Conservation (phyloP, 2,888 invertebrate species). For the Diachrysia chrysitis region DNA sequence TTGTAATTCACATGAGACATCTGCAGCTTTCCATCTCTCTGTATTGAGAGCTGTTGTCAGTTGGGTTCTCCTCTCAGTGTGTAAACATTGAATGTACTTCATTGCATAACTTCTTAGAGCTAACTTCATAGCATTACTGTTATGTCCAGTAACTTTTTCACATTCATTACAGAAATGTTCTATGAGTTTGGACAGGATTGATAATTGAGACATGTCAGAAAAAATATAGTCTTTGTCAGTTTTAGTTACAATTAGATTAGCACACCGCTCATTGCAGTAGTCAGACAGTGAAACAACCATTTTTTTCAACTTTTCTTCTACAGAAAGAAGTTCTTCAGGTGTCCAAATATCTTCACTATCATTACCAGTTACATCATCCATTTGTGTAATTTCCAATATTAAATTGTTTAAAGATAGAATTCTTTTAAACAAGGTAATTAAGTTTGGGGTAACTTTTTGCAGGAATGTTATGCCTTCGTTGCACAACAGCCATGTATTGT, state of each 20-base stretch:
- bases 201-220: constrained; percentile 93
- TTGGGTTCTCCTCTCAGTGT: constrained; percentile 95
- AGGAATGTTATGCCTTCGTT: constrained; percentile 92
- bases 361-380: constrained; percentile 88
- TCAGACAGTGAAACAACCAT: constrained; percentile 95
- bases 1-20: constrained; percentile 97
- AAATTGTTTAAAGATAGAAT: constrained; percentile 93
- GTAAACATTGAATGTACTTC: constrained; percentile 97
- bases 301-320: constrained; percentile 92
- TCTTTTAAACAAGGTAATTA: constrained; percentile 92
- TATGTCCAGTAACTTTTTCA: constrained; percentile 92
- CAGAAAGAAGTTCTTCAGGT: constrained; percentile 91
- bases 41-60: constrained; percentile 95
- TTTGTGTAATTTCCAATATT: constrained; percentile 93
- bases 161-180: constrained; percentile 94
- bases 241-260: constrained; percentile 95
- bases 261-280: constrained; percentile 97
- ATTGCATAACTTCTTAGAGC: constrained; percentile 96
- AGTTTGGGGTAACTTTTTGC: constrained; percentile 90
- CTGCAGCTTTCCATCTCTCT: constrained; percentile 98
- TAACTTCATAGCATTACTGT: constrained; percentile 93
- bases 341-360: constrained; percentile 92
- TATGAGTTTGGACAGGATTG: constrained; percentile 93
- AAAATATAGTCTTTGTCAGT: constrained; percentile 92
- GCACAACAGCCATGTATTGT: constrained; percentile 89